Base-by-base conservation (phyloP, 1,140 invertebrate genomes). In the Drosophila pruinosa region DNA sequence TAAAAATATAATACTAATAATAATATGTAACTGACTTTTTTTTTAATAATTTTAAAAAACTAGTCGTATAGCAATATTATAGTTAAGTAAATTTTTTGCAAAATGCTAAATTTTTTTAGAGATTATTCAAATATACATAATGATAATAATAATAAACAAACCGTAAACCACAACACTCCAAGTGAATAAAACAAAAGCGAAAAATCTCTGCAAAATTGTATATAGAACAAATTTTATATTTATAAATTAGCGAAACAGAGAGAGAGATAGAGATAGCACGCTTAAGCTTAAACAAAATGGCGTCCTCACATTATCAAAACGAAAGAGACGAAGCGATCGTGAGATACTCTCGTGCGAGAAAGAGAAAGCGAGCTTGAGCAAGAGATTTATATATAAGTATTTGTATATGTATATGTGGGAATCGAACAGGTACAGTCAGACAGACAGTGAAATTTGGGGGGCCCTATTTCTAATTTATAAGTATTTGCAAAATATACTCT, bases 1-100 rank as follows among this genome's bases (percentile, higher is more conserved):
- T 38, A 12, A 31, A 54, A 31, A 43, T 68, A 56, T 59, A 24
- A 53, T 45, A 69, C 22, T 24, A 39, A 53, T 24, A 54, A 64
- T 31, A 34, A 34, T 34, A 31, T 38, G 36, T 19, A 41, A 76
- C 67, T 6, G n/a, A 41, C 61, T 67, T 58, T 75, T 83, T 78
- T 74, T 75, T 77, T 73, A 15, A 48, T 28, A 65, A 67, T 50
- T 61, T 63, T 48, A 76, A 77, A 81, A 75, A 59, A 70, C 81
- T 85, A 85, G 81, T 85, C 82, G 65, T 54, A 59, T 85, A 86
- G 82, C 53, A 74, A 68, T 80, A 81, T 77, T 52, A 59, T 77
- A 81, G 65, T 64, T 86, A 86, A 85, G 81, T 26, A 43, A 39
- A 61, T 76, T 85, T 85, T 85, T 85, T 77, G 71, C 59, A 80